Conservation (phyloP, 2,113 vertebrate species). For the Bungarus multicinctus region DNA sequence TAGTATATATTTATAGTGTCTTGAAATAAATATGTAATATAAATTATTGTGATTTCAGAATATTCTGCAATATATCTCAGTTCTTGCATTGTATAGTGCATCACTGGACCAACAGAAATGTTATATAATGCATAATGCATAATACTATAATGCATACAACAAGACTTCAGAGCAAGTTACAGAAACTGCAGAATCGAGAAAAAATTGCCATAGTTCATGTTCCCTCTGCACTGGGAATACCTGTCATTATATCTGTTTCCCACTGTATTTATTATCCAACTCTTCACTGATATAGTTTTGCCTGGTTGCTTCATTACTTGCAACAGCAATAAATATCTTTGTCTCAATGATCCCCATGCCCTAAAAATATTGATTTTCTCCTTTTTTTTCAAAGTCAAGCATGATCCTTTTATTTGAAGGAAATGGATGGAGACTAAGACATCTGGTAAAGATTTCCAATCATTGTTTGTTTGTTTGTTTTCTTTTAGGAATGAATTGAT, state of each 20-base stretch:
- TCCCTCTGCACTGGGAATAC: background rate
- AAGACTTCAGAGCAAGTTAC: background rate
- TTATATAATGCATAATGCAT: background rate
- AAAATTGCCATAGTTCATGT: background rate
- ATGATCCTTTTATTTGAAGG: slow-evolving; percentile 50
- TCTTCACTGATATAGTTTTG: background rate
- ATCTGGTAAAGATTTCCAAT: slow-evolving; percentile 69
- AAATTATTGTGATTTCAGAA: background rate
- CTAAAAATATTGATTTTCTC: background rate
- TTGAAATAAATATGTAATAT: background rate
- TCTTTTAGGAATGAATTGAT: slow-evolving; percentile 65
- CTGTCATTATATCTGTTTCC: background rate
- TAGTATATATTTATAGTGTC: background rate
- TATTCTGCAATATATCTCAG: background rate
- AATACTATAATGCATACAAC: background rate
- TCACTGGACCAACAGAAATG: background rate
- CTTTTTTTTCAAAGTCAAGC: background rate
- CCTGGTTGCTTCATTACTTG: background rate
- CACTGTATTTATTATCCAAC: background rate
- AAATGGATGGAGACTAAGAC: slow-evolving; percentile 61
- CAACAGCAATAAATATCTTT: background rate
- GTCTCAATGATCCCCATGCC: background rate
- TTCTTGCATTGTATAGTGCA: background rate
- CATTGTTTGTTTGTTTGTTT: slow-evolving; percentile 68
- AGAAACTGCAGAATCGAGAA: accelerated